Evolutionary conservation across 2,113 vertebrate species (phyloP).

Genomic region (Emydocephalus ijimae): DNA sequence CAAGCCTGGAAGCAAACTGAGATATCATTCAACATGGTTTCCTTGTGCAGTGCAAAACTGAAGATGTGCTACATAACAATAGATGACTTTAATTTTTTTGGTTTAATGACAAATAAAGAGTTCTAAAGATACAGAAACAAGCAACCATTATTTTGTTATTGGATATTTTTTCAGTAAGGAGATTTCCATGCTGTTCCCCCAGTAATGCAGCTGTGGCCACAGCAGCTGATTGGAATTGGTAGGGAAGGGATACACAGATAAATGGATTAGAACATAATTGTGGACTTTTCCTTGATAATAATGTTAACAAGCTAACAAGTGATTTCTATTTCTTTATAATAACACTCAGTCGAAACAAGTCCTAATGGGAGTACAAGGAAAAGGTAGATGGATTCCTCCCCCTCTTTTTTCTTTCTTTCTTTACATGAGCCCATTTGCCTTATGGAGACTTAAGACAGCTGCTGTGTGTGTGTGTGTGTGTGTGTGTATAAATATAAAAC

Average conservation of each 20-base stretch:
- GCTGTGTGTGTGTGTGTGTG: not conserved
- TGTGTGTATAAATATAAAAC: too few species aligned
- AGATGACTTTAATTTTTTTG: slow-evolving; percentile 29
- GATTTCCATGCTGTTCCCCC: slow-evolving; percentile 34
- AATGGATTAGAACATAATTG: slow-evolving; percentile 58
- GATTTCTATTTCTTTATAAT: slow-evolving; percentile 56
- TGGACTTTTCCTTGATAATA: slow-evolving; percentile 54
- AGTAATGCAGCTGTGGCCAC: slow-evolving; percentile 53
- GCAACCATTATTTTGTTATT: slow-evolving; percentile 2
- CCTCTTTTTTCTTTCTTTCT: slow-evolving; percentile 23
- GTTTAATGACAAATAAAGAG: not conserved
- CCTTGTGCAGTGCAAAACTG: slow-evolving; percentile 17
- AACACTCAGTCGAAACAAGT: slow-evolving; percentile 51
- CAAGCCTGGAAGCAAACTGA: slow-evolving; percentile 15
- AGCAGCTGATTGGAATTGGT: slow-evolving; percentile 53
- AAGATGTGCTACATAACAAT: slow-evolving; percentile 1
- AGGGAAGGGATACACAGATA: slow-evolving; percentile 42
- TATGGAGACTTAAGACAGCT: slow-evolving; percentile 58
- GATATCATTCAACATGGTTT: slow-evolving; percentile 17
- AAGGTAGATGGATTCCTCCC: slow-evolving; percentile 38
- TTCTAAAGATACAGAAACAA: slow-evolving; percentile 29
- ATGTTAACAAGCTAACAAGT: slow-evolving; percentile 63
- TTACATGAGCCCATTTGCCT: slow-evolving; percentile 44
- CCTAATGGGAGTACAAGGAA: slow-evolving; percentile 57
- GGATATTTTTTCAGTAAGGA: not conserved